Evolutionary conservation across 1,140 invertebrate species (phyloP), one percentile per base, ranked within the genome.

Genomic region (Coptotermes formosanus): DNA sequence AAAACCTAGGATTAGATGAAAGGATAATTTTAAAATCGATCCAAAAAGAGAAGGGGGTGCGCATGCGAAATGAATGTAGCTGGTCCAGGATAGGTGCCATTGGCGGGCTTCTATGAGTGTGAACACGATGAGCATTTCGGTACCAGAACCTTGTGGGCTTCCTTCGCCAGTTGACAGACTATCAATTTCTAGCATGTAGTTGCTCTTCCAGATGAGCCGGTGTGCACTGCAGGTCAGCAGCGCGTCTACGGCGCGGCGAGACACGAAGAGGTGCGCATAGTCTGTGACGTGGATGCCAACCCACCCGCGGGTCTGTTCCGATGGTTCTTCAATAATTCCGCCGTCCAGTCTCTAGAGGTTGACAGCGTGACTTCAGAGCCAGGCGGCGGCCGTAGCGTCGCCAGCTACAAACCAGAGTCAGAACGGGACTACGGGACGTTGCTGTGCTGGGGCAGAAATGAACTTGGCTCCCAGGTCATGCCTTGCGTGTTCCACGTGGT

Each of bases 281-380:
- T 94, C 8, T 98, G 96, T 90, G 95, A 97, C 89, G 91, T 98
- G 69, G 95, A 97, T 87, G 95, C 96, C n/a, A 97, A 97, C 91
- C 96, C 97, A 8, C 91, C 93, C 88, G 94, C 94, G 87, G 89
- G 87, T 69, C 91, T 96, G 16, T 96, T 95, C 89, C 92, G 92
- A 75, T 96, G 95, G 95, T 95, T 94, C 90, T 96, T 96, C 91
- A 95, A 95, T 89, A 94, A 92, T 86, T 90, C 93, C n/a, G 93
- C 93, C 87, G 94, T 84, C 8, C 44, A 45, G 43, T 30, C 83
- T 6, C 23, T 95, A 86, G 93, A 93, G 8, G 91, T 95, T 85
- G 94, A 95, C 89, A 94, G 95, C 88, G 92, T 94, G 1, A 92
- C 93, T 83, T 93, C 92, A 59, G 91, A 91, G 86, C 92, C 91